Evolutionary conservation across 1,140 invertebrate species (phyloP).

Genomic region (Tetragnatha versicolor): DNA sequence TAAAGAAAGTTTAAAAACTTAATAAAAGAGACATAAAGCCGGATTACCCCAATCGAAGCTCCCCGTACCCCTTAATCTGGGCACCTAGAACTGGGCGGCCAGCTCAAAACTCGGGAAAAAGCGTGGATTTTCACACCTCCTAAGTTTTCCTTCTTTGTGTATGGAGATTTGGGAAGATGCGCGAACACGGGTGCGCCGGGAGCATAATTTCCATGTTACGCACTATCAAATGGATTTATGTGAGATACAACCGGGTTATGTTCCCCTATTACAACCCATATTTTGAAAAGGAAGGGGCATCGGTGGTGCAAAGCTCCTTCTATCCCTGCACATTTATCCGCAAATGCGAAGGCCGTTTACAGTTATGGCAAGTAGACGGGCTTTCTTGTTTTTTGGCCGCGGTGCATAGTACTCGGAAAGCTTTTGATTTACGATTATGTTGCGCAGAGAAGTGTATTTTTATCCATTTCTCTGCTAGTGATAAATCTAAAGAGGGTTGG

Average conservation of each 20-base stretch:
- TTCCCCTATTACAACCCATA: slow-evolving; percentile 47
- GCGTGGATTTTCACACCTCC: too few relatives aligned
- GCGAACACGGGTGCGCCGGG: background rate
- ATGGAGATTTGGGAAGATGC: slow-evolving; percentile 18
- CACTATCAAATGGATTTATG: slow-evolving; percentile 54
- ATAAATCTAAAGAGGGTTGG: slow-evolving; percentile 45
- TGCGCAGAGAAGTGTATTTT: slow-evolving; percentile 35
- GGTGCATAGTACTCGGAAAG: slow-evolving; percentile 18
- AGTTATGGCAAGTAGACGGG: slow-evolving; percentile 43
- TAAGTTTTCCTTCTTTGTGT: slow-evolving; percentile 49
- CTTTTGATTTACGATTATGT: slow-evolving; percentile 52
- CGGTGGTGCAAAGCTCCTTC: slow-evolving; percentile 16
- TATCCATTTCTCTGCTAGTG: slow-evolving; percentile 40
- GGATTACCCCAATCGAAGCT: background rate
- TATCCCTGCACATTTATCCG: slow-evolving; percentile 51
- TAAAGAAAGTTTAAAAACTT: slow-evolving; percentile 34
- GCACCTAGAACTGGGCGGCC: too few relatives aligned
- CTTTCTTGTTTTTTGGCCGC: slow-evolving; percentile 19
- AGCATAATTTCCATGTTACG: slow-evolving; percentile 52
- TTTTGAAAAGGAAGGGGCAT: slow-evolving; percentile 51
- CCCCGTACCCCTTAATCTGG: too few relatives aligned
- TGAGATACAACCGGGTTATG: slow-evolving; percentile 50
- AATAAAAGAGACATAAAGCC: slow-evolving; percentile 30
- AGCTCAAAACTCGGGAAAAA: too few relatives aligned
- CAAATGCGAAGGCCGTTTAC: slow-evolving; percentile 49